Evolutionary conservation across 2,113 vertebrate species (phyloP).

Genomic region (Sisor rabdophorus): DNA sequence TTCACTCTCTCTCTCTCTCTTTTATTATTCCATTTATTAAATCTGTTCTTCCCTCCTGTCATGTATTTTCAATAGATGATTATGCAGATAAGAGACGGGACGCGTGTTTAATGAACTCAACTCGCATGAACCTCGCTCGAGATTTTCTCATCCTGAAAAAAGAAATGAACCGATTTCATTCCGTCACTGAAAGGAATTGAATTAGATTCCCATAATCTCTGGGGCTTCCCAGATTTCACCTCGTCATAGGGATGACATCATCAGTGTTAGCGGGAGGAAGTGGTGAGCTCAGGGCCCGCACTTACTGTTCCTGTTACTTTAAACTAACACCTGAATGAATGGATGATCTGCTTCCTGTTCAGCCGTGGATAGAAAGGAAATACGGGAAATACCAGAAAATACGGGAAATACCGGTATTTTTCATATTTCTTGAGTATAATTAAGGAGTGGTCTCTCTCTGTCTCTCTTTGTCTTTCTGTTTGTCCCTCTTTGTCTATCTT

Average conservation of each 20-base stretch:
- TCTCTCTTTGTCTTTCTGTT: too few species aligned
- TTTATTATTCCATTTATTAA: not conserved
- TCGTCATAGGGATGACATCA: not conserved
- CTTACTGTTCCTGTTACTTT: not conserved
- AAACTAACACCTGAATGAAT: not conserved
- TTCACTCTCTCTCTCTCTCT: not conserved
- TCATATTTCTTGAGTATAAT: too few species aligned
- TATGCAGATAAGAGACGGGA: conserved; percentile 4
- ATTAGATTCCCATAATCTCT: not conserved
- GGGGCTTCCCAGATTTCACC: not conserved
- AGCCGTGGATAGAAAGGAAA: too few species aligned
- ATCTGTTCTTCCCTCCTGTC: not conserved
- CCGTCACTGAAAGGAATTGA: not conserved
- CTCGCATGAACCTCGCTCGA: too few species aligned
- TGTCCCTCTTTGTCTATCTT: too few species aligned
- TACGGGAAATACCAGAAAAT: too few species aligned
- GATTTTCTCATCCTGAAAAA: not conserved
- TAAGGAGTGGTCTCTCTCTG: too few species aligned
- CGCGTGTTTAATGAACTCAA: not conserved
- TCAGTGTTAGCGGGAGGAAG: not conserved
- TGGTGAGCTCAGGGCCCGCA: not conserved
- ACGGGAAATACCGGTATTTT: too few species aligned
- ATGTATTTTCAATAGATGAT: not conserved
- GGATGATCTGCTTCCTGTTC: not conserved
- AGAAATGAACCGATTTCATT: not conserved